These are phyloP conservation scores for Strix aluco DNA, from an alignment of 2,113 vertebrate genomes.

Conservation along the genomic window DNA sequence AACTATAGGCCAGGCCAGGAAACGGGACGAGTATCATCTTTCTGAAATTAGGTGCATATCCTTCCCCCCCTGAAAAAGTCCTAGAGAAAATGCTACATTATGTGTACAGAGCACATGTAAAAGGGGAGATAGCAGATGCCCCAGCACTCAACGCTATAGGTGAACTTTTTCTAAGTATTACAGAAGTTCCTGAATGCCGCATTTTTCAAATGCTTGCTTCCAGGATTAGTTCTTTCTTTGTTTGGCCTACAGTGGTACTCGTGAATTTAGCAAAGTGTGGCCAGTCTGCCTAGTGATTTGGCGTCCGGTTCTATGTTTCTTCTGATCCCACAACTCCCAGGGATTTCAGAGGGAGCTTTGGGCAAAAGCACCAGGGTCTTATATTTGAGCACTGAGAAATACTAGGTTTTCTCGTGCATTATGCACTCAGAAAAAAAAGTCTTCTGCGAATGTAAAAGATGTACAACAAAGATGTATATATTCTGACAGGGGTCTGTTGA, in stretches of 20 bases:
- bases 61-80: neutral
- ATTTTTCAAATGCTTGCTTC: neutral
- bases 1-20: neutral
- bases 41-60: neutral
- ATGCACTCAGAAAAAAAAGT: neutral
- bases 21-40: neutral
- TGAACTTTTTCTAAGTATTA: neutral
- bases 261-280: neutral
- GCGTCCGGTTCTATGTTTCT: neutral
- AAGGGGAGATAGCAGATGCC: neutral
- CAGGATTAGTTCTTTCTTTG: neutral
- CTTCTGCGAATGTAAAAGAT: neutral
- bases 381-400: neutral
- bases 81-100: neutral
- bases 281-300: neutral
- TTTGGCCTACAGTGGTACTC: fast-evolving
- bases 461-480: neutral
- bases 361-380: neutral
- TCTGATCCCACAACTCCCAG: neutral
- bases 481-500: neutral
- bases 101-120: neutral
- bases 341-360: neutral
- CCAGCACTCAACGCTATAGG: neutral
- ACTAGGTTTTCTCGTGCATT: neutral
- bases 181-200: neutral